These are phyloP conservation scores for Ostrea edulis DNA, from an alignment of 1,140 invertebrate species.

Conservation along the genomic window DNA sequence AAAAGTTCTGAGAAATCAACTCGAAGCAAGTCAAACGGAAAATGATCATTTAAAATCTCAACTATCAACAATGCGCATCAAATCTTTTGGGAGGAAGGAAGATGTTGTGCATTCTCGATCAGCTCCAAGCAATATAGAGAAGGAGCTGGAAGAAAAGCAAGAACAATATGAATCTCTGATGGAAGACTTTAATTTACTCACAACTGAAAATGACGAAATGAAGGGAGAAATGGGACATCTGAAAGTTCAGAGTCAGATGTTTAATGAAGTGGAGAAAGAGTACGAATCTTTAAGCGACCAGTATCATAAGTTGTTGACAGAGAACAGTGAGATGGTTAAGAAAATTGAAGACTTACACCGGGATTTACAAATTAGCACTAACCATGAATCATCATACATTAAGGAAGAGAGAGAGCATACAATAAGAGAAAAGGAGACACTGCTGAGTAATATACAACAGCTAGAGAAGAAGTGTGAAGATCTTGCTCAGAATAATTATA, in stretches of 20 bases:
- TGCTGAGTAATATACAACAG: conserved; percentile 66
- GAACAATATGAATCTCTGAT: conserved; percentile 46
- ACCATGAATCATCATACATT: conserved; percentile 58
- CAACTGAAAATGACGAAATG: conserved; percentile 37
- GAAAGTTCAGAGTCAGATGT: conserved; percentile 44
- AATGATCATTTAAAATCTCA: conserved; percentile 41
- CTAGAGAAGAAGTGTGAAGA: conserved; percentile 68
- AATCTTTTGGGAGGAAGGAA: conserved; percentile 2
- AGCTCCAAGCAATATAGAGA: background rate
- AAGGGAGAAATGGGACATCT: conserved; percentile 27
- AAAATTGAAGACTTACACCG: conserved; percentile 75
- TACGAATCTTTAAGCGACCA: conserved; percentile 70
- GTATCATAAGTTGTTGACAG: conserved; percentile 70
- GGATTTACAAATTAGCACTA: conserved; percentile 57
- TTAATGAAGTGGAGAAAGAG: conserved; percentile 67
- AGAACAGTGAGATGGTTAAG: conserved; percentile 72
- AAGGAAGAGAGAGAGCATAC: conserved; percentile 67
- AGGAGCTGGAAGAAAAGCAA: conserved; percentile 43
- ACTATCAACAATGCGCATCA: background rate
- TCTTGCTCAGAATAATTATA: conserved; percentile 62
- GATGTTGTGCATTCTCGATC: background rate
- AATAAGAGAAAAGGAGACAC: conserved; percentile 67
- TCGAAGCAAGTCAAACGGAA: conserved; percentile 43
- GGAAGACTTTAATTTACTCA: conserved; percentile 42
- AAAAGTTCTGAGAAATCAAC: conserved; percentile 21